Conservation (phyloP, 1,140 invertebrate species). For the Melitaea cinxia region DNA sequence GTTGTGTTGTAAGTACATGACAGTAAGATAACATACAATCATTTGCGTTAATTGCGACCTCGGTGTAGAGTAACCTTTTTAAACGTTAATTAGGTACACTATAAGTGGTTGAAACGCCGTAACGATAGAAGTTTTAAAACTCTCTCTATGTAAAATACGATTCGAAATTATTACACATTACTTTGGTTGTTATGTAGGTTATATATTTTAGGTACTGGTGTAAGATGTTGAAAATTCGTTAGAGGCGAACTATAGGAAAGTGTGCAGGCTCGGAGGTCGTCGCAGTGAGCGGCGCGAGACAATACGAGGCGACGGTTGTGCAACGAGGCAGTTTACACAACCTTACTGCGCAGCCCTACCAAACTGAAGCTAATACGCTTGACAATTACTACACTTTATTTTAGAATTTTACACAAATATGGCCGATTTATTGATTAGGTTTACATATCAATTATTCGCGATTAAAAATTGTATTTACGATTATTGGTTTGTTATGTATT, state of each 20-base stretch:
- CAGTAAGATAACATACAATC: conserved; percentile 43
- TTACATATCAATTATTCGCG: too few species aligned
- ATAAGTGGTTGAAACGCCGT: conserved; percentile 7
- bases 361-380: conserved; percentile 30
- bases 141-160: neutral
- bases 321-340: conserved; percentile 75
- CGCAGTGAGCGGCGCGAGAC: conserved; percentile 77
- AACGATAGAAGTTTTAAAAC: neutral
- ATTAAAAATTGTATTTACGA: too few species aligned
- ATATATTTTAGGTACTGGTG: neutral
- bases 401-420: neutral
- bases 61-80: conserved; percentile 13
- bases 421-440: too few species aligned
- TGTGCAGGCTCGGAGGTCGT: conserved; percentile 66
- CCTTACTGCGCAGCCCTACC: conserved; percentile 52
- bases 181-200: neutral
- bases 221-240: conserved; percentile 26
- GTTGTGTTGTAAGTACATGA: conserved; percentile 48
- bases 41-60: conserved; percentile 24
- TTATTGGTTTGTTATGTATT: too few species aligned
- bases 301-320: conserved; percentile 75
- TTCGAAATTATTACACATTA: neutral
- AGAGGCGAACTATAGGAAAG: conserved; percentile 52
- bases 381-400: conserved; percentile 7
- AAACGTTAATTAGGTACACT: conserved; percentile 25